phyloP scores from a whole-genome alignment of 2,797 vertebrate genomes.

The Emydoidea blandingii region DNA sequence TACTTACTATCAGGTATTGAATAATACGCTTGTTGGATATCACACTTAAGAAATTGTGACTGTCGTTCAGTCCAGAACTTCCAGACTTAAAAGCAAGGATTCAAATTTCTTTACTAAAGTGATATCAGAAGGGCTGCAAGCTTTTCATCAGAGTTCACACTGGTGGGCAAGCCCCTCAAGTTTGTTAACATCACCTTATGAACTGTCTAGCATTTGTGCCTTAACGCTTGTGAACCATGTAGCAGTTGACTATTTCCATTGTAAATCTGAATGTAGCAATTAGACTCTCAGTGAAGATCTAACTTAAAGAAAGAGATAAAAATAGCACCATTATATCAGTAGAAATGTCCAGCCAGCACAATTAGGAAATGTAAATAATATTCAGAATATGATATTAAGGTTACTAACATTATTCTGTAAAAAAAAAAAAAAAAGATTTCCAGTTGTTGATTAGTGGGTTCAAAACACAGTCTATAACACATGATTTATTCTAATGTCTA shows the following conservation, averaged over 20 bases:
- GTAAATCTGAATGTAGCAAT: not conserved
- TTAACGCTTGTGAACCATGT: not conserved
- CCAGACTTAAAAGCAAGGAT: not conserved
- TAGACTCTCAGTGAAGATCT: not conserved
- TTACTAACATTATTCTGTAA: not conserved
- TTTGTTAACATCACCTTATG: not conserved
- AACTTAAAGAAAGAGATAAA: not conserved
- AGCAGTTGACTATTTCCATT: not conserved
- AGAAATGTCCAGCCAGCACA: not conserved
- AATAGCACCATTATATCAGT: not conserved
- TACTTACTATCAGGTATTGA: not conserved
- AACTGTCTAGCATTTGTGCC: not conserved
- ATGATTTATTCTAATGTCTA: not conserved
- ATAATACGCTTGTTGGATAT: not conserved
- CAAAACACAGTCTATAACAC: not conserved
- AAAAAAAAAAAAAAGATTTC: accelerated
- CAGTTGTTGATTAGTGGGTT: not conserved
- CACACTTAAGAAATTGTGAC: not conserved
- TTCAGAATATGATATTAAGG: not conserved
- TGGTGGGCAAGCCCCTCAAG: not conserved
- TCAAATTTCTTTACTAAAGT: not conserved
- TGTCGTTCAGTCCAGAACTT: not conserved
- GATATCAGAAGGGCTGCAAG: not conserved
- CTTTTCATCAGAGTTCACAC: not conserved
- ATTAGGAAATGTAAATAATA: not conserved